Conservation (phyloP, 2,797 vertebrate genomes). For the Lacerta bilineata region DNA sequence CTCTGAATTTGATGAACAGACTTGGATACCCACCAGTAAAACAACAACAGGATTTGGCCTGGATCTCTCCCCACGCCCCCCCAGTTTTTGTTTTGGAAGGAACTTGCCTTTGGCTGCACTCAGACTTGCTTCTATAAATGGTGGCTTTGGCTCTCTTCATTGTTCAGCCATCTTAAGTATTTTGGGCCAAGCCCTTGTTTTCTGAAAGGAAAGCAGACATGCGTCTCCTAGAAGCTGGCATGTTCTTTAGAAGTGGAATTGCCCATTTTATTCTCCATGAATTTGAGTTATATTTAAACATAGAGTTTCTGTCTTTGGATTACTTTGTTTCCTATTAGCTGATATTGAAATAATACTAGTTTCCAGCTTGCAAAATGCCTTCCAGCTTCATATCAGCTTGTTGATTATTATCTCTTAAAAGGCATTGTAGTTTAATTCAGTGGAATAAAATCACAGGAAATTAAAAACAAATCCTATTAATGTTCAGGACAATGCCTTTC, state of each 20-base stretch:
- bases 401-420: constrained; percentile 71
- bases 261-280: constrained; percentile 43
- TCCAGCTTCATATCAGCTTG: constrained; percentile 72
- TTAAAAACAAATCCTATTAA: constrained; percentile 75
- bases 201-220: constrained; percentile 67
- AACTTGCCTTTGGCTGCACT: constrained; percentile 35
- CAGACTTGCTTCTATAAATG: constrained; percentile 31
- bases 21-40: background rate
- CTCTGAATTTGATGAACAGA: constrained; percentile 1
- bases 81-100: constrained; percentile 25
- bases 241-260: constrained; percentile 50
- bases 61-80: too few relatives aligned
- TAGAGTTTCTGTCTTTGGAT: constrained; percentile 73
- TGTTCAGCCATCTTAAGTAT: constrained; percentile 69
- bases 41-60: background rate
- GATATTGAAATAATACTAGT: constrained; percentile 80
- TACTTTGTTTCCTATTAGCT: constrained; percentile 70
- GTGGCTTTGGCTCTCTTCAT: constrained; percentile 51
- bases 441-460: constrained; percentile 82
- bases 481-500: constrained; percentile 77
- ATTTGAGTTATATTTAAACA: constrained; percentile 70
- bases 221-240: constrained; percentile 70
- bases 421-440: constrained; percentile 77
- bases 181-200: constrained; percentile 73
- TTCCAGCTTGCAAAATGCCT: constrained; percentile 74